Conservation (phyloP, 2,113 vertebrate genomes). For the Proteles cristata region DNA sequence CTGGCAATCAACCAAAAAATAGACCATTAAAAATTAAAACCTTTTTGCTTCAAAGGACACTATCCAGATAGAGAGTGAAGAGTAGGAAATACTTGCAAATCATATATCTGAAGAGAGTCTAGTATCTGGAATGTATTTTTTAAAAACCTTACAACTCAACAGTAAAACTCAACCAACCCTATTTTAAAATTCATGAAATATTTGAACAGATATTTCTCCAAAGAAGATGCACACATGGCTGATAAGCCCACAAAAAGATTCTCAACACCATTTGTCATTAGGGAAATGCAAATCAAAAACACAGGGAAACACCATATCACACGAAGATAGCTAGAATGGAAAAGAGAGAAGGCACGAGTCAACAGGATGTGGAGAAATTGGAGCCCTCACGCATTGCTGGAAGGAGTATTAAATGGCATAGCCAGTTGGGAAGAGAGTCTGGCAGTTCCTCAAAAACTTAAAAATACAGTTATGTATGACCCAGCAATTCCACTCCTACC, state of each 20-base stretch:
- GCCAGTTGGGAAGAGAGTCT: not conserved
- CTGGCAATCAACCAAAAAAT: not conserved
- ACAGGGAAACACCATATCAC: not conserved
- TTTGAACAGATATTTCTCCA: not conserved
- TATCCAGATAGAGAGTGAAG: not conserved
- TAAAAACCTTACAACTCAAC: not conserved
- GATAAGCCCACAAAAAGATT: not conserved
- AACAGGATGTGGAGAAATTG: not conserved
- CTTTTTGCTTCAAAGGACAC: not conserved
- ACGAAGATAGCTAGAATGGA: not conserved
- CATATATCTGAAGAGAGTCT: constrained; percentile 6
- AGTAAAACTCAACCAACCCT: not conserved
- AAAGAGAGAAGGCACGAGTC: not conserved
- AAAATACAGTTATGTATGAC: not conserved
- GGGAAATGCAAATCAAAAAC: not conserved
- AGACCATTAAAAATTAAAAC: not conserved
- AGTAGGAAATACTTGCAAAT: constrained; percentile 27
- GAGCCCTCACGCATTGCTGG: not conserved
- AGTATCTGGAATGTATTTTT: not conserved
- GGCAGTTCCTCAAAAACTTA: not conserved
- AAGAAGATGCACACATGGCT: not conserved
- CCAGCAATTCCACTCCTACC: not conserved
- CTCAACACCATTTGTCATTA: not conserved
- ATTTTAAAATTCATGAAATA: constrained; percentile 3
- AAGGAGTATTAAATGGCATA: not conserved